Base-by-base conservation (phyloP, 1,140 invertebrate genomes). In the Coptotermes formosanus region DNA sequence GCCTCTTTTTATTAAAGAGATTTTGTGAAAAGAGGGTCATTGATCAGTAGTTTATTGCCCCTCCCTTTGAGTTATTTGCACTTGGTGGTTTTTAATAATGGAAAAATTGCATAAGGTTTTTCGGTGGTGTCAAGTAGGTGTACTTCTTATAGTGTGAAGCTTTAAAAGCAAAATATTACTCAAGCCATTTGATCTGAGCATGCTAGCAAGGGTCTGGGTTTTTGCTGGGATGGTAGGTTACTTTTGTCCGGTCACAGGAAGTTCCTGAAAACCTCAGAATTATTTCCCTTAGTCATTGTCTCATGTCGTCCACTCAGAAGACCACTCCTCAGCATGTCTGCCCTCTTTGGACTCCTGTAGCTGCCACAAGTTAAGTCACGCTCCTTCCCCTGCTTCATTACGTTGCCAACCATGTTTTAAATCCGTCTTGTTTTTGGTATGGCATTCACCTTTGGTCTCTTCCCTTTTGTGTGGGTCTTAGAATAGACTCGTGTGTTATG, bases 61-160 rank as follows among this genome's bases (percentile, higher is more conserved):
- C 45, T 86, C 59, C 75, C 85, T 86, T 86, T 52, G 85, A 81
- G 82, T 81, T 52, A 82, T 55, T 86, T 85, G 75, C 82, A 82
- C 64, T 75, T 30, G 64, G 64, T 75, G 64, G 64, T 75, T 75
- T 75, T 75, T 75, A 75, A 75, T 84, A 84, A 52, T 84, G n/a
- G 44, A 84, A 84, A 52, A 32, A 84, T 7, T 45, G 55, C 19
- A 38, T 52, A 52, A 84, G 30, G 23, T 82, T 82, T 82, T 45
- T 84, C 52, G 23, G 19, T 84, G 83, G 83, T 84, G 83, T 84
- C 30, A 52, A 48, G 44, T 84, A 84, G 83, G 83, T 84, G 83
- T 84, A 48, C 19, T 84, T 84, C 55, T 84, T 75, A 75, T n/a
- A 30, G 55, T 52, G 83, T 84, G 83, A 84, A 59, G 48, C 48